Base-by-base conservation (phyloP, 2,888 invertebrate genomes). In the Cylindroiulus punctatus region DNA sequence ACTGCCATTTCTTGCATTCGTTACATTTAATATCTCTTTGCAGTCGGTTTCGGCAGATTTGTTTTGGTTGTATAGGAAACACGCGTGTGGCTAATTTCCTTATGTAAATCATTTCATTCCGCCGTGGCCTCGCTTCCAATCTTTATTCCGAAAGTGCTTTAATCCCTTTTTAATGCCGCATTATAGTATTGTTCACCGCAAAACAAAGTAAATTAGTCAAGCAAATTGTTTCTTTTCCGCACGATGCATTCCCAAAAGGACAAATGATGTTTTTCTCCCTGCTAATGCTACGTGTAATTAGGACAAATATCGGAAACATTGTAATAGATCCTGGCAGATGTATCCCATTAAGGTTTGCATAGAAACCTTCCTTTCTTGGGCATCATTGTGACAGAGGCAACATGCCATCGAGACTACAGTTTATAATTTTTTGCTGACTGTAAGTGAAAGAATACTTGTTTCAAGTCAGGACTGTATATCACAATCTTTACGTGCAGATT, bases 201-300 rank as follows among this genome's bases (percentile, higher is more conserved):
- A 76, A 76, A 76, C 76, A 76, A 76, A 30, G 30, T 30, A 76
- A 76, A 76, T 76, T 76, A 76, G 76, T 76, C 14, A 76, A 76
- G 14, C 30, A 26, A 76, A 76, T 76, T 76, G 76, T 76, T 76
- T 76, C 76, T 76, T 30, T 76, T 32, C 30, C 76, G 32, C 76
- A 76, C 76, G 30, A 76, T 3, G 76, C 76, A 30, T 30, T 30
- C 76, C 76, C 76, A 30, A 76, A 76, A 76, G 30, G 14, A 76
- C 76, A 30, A 30, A 30, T 26, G 76, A 30, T 76, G 76, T 30
- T 76, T 17, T 76, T 17, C 76, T 30, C 5, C 30, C 14, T 32
- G 14, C 30, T 76, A 76, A 30, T 76, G 26, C 76, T 76, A 14
- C 76, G 30, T 76, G 30, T 76, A 76, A 76, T 76, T 76, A 76